Evolutionary conservation across 1,140 invertebrate species (phyloP), one percentile per base, ranked within the genome.

Genomic region (Coptotermes formosanus): DNA sequence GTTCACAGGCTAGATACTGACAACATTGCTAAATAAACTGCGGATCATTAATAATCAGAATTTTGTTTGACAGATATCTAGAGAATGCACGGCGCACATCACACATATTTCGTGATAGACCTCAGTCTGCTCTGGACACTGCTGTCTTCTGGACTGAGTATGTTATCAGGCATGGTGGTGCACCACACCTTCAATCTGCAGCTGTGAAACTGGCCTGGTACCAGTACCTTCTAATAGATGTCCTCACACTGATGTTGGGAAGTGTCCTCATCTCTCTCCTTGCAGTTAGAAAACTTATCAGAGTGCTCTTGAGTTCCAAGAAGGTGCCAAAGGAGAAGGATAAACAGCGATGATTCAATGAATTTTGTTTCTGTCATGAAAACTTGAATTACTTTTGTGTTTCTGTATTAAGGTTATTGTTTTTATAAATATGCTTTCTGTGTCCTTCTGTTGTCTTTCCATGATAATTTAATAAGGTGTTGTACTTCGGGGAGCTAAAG

Each of bases 81-180:
- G 12, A 83, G 25, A 83, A 83, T 45, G 45, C 45, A 45, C 21
- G 43, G 23, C 6, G 9, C 38, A 52, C 82, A 11, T 69, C 87
- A 9, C 16, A 12, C 14, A 82, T 87, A n/a, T 88, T 88, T 81
- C 88, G 87, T 82, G 89, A 90, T 87, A 55, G 87, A 19, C 88
- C 88, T 16, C 75, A 86, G 48, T 83, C 85, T 45, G 87, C 89
- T 19, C 38, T 89, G 25, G 88, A 90, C 9, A 87, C 86, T 45
- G 87, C 89, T n/a, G 82, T 89, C 21, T 90, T 87, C 82, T 90
- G 90, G 90, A 87, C 87, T 8, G 89, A 90, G 81, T 90, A 90
- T 82, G 88, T 89, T 2, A 82, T 90, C n/a, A 83, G 89, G 43
- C 87, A 90, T 82, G 83, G 88, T 48, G 89, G 88, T 38, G 89